Evolutionary conservation across 2,888 invertebrate species (phyloP).

Genomic region (Macrosiphum euphorbiae): DNA sequence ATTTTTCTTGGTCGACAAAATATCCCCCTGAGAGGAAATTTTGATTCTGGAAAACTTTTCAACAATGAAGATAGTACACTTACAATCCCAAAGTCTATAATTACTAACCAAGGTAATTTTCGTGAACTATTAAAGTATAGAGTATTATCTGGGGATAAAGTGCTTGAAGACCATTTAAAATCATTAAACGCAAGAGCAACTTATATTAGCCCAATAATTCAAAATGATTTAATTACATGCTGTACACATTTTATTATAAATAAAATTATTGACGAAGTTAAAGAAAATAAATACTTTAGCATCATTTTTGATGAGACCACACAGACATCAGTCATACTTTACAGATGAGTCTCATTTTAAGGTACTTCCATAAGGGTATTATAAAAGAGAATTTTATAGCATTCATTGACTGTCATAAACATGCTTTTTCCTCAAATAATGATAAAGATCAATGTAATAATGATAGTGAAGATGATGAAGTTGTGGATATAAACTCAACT

Average conservation of each 20-base stretch:
- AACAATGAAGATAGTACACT: background rate
- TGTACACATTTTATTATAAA: conserved; percentile 67
- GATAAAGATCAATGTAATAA: too few relatives aligned
- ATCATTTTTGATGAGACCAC: conserved; percentile 67
- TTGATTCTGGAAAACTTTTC: background rate
- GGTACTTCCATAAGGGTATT: conserved; percentile 24
- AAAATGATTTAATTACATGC: conserved; percentile 68
- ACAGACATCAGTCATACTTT: conserved; percentile 67
- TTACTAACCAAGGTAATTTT: conserved; percentile 1
- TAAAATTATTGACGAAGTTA: conserved; percentile 67
- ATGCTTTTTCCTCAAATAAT: background rate
- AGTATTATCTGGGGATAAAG: background rate
- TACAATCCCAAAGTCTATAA: background rate
- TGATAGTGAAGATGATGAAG: background rate
- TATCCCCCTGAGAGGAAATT: background rate
- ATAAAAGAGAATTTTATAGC: background rate
- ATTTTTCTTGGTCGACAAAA: conserved; percentile 33
- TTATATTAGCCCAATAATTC: conserved; percentile 68
- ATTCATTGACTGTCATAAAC: background rate
- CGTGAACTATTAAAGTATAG: conserved; percentile 21
- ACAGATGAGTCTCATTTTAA: conserved; percentile 8
- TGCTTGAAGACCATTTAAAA: conserved; percentile 29
- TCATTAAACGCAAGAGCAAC: conserved; percentile 66
- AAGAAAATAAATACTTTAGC: conserved; percentile 65
- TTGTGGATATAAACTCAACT: background rate